phyloP scores from a whole-genome alignment of 2,113 vertebrate species.

The Ondatra zibethicus region DNA sequence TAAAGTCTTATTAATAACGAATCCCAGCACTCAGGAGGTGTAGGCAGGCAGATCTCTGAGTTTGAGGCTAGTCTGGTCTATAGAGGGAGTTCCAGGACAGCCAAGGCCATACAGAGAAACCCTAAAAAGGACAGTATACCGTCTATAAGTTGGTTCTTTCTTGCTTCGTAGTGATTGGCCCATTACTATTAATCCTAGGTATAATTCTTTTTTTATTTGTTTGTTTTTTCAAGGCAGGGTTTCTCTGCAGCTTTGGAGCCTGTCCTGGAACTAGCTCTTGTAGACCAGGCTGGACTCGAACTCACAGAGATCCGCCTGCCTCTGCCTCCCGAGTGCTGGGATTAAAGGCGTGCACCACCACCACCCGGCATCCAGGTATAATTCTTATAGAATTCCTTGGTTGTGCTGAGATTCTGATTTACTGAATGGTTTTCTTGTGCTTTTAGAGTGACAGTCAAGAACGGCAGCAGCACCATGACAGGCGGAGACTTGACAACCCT shows the following conservation, averaged over 20 bases:
- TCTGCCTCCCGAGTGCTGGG: too few species aligned
- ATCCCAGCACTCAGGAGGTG: neutral
- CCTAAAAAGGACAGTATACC: neutral
- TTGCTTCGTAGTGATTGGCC: neutral
- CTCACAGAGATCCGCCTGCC: too few species aligned
- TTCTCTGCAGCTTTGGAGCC: too few species aligned
- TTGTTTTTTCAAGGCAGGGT: too few species aligned
- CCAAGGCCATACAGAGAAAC: neutral
- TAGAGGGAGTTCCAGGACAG: neutral
- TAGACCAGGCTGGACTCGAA: too few species aligned
- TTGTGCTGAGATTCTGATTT: slow-evolving; percentile 43
- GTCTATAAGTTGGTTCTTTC: neutral
- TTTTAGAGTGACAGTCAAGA: slow-evolving; percentile 88
- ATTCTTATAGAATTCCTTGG: slow-evolving; percentile 23
- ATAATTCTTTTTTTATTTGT: too few species aligned
- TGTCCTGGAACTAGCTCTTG: too few species aligned
- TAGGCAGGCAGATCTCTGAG: neutral
- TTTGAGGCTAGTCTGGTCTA: neutral
- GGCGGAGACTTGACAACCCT: slow-evolving; percentile 80
- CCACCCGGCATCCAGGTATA: too few species aligned
- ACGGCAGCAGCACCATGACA: slow-evolving; percentile 84
- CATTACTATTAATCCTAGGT: neutral
- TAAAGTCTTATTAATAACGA: slow-evolving; percentile 44
- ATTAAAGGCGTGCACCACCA: too few species aligned
- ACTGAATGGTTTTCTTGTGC: slow-evolving; percentile 54